Percentiles rank a stretch among this genome's conserved stretches.
phyloP scores from a whole-genome alignment of 2,888 invertebrate species.

The Macrostomum cliftonense region DNA sequence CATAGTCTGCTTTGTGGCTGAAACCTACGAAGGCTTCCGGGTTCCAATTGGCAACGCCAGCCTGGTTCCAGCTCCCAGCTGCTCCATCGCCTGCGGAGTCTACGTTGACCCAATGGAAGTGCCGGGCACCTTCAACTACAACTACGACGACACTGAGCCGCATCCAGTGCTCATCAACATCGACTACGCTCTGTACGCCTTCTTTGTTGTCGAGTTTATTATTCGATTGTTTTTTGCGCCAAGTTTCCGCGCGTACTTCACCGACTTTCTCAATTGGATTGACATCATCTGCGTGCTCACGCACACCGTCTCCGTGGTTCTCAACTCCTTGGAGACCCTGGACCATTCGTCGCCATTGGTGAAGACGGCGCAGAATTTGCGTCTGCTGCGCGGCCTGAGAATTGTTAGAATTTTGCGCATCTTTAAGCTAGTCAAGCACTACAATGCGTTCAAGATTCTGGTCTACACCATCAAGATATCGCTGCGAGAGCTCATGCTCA shows the following conservation, averaged over 20 bases:
- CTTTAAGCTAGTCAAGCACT: slow-evolving; percentile 36
- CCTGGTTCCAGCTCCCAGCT: not conserved
- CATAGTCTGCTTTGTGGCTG: slow-evolving; percentile 29
- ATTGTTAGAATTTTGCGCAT: slow-evolving; percentile 29
- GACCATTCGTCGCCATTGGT: not conserved
- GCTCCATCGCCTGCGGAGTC: not conserved
- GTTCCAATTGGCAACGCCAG: slow-evolving; percentile 13
- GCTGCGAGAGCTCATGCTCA: slow-evolving; percentile 29
- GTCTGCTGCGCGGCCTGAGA: slow-evolving; percentile 15
- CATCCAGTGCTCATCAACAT: not conserved
- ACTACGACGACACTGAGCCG: slow-evolving; percentile 1
- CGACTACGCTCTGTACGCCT: slow-evolving; percentile 2
- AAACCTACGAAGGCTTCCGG: slow-evolving; percentile 28
- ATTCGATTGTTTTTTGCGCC: not conserved
- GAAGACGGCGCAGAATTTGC: not conserved
- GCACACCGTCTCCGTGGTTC: not conserved
- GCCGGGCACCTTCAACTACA: not conserved
- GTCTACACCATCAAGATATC: slow-evolving; percentile 32
- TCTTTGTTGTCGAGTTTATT: slow-evolving; percentile 2
- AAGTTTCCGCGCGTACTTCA: not conserved
- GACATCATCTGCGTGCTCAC: slow-evolving; percentile 5
- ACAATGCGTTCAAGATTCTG: slow-evolving; percentile 33
- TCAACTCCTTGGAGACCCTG: not conserved
- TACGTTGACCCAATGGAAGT: not conserved
- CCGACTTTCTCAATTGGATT: slow-evolving; percentile 4